Percentiles rank a stretch among this genome's conserved stretches.
phyloP scores from a whole-genome alignment of 2,797 vertebrate species.

The Scolopax bukidnonensis region DNA sequence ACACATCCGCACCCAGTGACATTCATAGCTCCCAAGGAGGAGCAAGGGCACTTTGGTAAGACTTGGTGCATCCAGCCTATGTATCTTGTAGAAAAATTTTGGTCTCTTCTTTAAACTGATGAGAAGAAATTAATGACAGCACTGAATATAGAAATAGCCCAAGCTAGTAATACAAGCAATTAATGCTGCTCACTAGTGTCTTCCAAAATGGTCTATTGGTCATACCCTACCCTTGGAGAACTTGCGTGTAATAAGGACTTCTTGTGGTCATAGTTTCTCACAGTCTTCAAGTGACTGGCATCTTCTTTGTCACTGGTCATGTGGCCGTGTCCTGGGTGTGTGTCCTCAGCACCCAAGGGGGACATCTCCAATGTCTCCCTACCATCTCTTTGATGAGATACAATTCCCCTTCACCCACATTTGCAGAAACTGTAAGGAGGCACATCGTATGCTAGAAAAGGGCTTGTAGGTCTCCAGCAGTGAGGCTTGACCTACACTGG shows the following conservation, averaged over 20 bases:
- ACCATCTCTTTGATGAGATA: neutral
- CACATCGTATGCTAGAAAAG: neutral
- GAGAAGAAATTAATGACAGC: neutral
- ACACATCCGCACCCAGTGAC: neutral
- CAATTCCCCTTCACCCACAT: neutral
- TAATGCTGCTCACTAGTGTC: neutral
- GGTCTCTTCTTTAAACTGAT: neutral
- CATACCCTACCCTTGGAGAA: neutral
- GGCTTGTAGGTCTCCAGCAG: neutral
- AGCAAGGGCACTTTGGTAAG: neutral
- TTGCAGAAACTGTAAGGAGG: neutral
- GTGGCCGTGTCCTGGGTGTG: neutral
- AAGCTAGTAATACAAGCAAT: neutral
- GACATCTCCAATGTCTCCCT: neutral
- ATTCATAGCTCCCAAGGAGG: neutral
- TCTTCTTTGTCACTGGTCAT: neutral
- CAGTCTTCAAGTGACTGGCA: neutral
- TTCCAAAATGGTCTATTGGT: neutral
- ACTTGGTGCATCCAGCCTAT: neutral
- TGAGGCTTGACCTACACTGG: neutral
- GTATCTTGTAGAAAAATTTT: neutral
- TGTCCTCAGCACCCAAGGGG: neutral
- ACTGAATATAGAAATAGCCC: neutral
- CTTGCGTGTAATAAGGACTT: neutral
- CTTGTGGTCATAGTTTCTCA: neutral